Base-by-base conservation (phyloP, 2,113 vertebrate genomes). In the Rynchops niger region DNA sequence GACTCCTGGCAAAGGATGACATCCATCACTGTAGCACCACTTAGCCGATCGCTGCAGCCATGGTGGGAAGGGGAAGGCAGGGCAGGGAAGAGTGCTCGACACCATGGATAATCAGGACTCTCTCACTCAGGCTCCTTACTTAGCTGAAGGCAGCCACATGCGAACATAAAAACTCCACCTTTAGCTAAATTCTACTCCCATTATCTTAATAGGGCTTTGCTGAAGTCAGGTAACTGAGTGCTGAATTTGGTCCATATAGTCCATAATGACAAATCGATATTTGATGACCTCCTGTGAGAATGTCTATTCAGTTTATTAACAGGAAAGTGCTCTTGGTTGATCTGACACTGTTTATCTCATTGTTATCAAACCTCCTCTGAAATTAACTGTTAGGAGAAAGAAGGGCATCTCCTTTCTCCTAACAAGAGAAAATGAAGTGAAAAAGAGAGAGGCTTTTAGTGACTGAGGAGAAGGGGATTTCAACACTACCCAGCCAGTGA, bases 221-320 rank as follows among this genome's bases (percentile, higher is more conserved):
- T 86, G 59, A 88, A 93, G 58, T 70, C 56, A 80, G 42, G 56
- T 58, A 79, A 70, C 53, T 0, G 10, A 94, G 42, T 66, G 55
- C 25, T 70, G 76, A 86, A 91, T 81, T 87, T 82, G 58, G 61
- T 49, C n/a, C 32, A 17, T 80, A 63, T 66, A 88, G 56, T 71
- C 78, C 36, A 80, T 91, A 90, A 91, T 56, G 59, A 70, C 42
- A 79, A 94, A 96, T 80, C 8, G 1, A 42, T 87, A 67, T 65
- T 82, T 94, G 89, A 82, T 86, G 77, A 56, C 74, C 73, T 93
- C 74, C 78, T 62, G 71, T 76, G 61, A 97, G 22, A 83, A 84
- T 65, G 12, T 14, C 78, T 22, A 4, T 82, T 93, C 72, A 58
- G n/a, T 89, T 90, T 92, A 93, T 92, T 63, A 95, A 63, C 38